These are phyloP conservation scores for Danio choprae DNA, from an alignment of 2,797 vertebrate genomes.

Conservation along the genomic window DNA sequence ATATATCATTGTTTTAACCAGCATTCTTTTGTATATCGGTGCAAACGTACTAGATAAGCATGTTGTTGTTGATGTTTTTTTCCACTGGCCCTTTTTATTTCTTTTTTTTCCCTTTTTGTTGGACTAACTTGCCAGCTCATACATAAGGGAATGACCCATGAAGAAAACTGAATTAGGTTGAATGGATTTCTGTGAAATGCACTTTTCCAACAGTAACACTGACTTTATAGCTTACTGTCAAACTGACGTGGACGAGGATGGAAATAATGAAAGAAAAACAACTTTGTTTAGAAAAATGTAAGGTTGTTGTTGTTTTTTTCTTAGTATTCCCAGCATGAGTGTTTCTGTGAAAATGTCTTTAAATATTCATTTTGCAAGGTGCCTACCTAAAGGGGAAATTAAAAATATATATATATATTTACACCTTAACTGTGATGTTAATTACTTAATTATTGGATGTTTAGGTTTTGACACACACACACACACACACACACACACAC, in stretches of 20 bases:
- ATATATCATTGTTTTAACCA: conserved; percentile 71
- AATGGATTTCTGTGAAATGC: conserved; percentile 28
- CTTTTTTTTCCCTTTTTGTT: neutral
- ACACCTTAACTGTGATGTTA: neutral
- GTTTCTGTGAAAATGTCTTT: neutral
- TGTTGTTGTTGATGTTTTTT: conserved; percentile 33
- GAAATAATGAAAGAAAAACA: neutral
- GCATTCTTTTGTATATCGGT: conserved; percentile 50
- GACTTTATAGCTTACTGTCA: neutral
- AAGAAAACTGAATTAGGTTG: conserved; percentile 19
- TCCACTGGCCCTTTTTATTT: neutral
- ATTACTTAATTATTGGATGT: neutral
- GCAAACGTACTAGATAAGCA: conserved; percentile 3
- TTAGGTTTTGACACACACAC: neutral
- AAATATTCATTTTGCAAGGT: conserved; percentile 20
- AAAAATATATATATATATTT: conserved; percentile 7
- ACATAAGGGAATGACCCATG: neutral
- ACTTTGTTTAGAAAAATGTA: neutral
- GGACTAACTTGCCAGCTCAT: neutral
- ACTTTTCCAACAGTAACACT: conserved; percentile 34
- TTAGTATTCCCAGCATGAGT: neutral
- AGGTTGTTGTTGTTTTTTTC: neutral
- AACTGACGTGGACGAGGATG: conserved; percentile 15
- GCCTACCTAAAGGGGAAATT: conserved; percentile 24
- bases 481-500: too few relatives aligned